A percentile compares a stretch with the other conserved stretches of the same genome.
Evolutionary conservation across 1,140 invertebrate species (phyloP).

Genomic region (Drosophila malerkotliana): DNA sequence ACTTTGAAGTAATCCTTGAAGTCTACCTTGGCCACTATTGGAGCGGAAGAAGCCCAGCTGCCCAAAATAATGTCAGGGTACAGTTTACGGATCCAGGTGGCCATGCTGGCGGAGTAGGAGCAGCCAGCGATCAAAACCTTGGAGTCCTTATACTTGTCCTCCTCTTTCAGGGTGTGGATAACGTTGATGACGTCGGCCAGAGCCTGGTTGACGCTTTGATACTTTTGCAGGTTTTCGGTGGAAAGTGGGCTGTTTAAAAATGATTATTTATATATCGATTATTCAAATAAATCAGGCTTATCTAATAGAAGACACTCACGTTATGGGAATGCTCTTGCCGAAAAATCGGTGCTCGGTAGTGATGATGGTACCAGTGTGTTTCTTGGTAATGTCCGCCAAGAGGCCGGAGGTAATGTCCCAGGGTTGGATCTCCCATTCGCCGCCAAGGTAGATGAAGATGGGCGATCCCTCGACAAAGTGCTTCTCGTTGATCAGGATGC

Average conservation of each 20-base stretch:
- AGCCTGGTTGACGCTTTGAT: constrained; percentile 90
- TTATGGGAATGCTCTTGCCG: constrained; percentile 89
- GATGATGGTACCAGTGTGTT: constrained; percentile 87
- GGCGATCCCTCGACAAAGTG: constrained; percentile 85
- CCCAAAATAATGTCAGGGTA: constrained; percentile 89
- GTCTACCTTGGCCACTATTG: constrained; percentile 88
- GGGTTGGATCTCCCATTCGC: constrained; percentile 86
- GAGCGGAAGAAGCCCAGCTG: constrained; percentile 90
- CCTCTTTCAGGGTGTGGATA: constrained; percentile 86
- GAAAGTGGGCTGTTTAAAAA: constrained; percentile 78
- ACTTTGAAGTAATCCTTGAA: constrained; percentile 85
- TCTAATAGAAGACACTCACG: constrained; percentile 84
- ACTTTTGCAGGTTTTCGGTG: constrained; percentile 87
- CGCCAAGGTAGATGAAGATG: constrained; percentile 88
- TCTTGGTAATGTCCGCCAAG: constrained; percentile 86
- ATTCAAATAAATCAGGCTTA: too few relatives aligned
- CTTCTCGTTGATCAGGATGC: constrained; percentile 86
- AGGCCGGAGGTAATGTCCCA: constrained; percentile 85
- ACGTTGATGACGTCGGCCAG: constrained; percentile 91
- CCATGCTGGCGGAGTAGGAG: constrained; percentile 92
- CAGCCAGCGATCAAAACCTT: constrained; percentile 88
- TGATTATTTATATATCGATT: too few relatives aligned
- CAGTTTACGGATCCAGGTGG: constrained; percentile 90
- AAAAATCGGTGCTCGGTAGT: constrained; percentile 94
- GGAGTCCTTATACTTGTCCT: constrained; percentile 74